A percentile compares a stretch with the other conserved stretches of the same genome.
Evolutionary conservation across 1,140 invertebrate genomes (phyloP).

Genomic region (Rhopalosiphum maidis): DNA sequence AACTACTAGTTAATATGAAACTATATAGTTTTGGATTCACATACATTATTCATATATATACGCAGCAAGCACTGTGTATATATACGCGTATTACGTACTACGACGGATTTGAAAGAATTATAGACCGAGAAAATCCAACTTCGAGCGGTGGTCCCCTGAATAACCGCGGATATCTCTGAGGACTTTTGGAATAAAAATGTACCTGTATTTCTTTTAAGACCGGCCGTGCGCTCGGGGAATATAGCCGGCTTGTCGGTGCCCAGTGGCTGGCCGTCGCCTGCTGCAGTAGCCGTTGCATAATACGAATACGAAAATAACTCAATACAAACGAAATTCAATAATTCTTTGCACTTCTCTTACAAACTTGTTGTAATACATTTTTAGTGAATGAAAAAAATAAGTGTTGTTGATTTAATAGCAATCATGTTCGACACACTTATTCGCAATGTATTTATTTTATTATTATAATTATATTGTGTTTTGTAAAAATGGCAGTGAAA

Average conservation of each 20-base stretch:
- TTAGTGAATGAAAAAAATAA: neutral
- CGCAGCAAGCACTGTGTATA: neutral
- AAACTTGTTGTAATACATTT: neutral
- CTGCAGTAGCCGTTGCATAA: neutral
- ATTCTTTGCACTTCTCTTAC: neutral
- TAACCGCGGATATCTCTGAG: neutral
- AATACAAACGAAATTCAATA: neutral
- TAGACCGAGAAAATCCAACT: neutral
- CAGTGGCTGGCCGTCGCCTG: neutral
- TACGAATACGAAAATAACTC: neutral
- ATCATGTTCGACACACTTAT: neutral
- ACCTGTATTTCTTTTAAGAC: neutral
- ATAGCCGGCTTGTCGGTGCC: neutral
- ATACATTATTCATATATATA: neutral
- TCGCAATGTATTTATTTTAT: neutral
- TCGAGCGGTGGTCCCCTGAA: neutral
- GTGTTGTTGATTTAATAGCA: neutral
- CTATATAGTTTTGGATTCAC: slow-evolving; percentile 7
- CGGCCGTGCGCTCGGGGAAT: neutral
- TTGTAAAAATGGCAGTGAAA: neutral
- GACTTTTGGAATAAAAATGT: neutral
- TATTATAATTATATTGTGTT: neutral
- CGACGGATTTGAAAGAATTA: slow-evolving; percentile 16
- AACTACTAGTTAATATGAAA: slow-evolving; percentile 17
- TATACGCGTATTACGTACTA: neutral